Base-by-base conservation (phyloP, 2,888 invertebrate species). In the Eupeodes latifasciatus region DNA sequence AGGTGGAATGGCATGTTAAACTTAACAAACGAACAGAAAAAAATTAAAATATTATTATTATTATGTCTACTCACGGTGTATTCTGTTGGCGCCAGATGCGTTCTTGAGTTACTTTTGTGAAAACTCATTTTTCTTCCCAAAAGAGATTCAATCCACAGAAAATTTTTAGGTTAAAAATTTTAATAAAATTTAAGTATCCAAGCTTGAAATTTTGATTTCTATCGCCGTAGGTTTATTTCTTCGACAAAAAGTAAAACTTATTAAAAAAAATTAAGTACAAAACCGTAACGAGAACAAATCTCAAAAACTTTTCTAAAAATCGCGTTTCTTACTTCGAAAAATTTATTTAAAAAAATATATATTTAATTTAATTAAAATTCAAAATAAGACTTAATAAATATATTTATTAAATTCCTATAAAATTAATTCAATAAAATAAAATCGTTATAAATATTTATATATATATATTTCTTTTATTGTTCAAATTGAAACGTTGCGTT, bases 101-200 rank as follows among this genome's bases (percentile, higher is more conserved):
- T 93, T 85, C 93, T 92, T 82, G 93, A 93, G 85, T 93, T 92
- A 90, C 93, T 93, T 90, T 92, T 93, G 90, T 93, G 93, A 90
- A 93, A 93, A 92, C 93, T 93, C 93, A 93, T 93, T 85, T 89
- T 92, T 90, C 47, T 11, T 47, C 27, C 69, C 27, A 27, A 27
- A 27, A 55, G 79, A 82, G 81, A 79, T 79, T 88, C 81, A 85
- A 77, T 80, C 76, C 81, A 89, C 66, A 4, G 19, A 59, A n/a
- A 40, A 40, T 19, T 19, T 62, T 53, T 19, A 27, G 27, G 12
- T 36, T 2, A 3, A 19, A 19, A 47, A 27, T 27, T 12, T 16
- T 5, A 44, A 14, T 12, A 47, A 4, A 72, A 67, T 81, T 78
- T 71, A 67, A 74, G 72, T 86, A 79, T 83, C 79, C 75, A 78